A percentile compares a stretch with the other conserved stretches of the same genome.
These are phyloP conservation scores for Diaprepes abbreviatus DNA, from an alignment of 2,888 invertebrate genomes.

Conservation along the genomic window DNA sequence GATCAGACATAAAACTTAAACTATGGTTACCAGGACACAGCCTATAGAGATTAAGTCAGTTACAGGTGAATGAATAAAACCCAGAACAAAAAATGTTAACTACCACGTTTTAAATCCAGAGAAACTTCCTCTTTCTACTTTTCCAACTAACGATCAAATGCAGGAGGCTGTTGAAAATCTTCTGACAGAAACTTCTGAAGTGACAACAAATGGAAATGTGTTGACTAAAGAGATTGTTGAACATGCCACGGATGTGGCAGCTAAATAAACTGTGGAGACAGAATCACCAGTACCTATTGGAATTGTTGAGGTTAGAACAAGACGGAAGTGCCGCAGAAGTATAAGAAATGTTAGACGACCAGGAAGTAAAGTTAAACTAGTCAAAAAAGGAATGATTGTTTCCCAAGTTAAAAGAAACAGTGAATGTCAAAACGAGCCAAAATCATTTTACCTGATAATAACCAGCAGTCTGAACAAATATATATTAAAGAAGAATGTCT, in stretches of 20 bases:
- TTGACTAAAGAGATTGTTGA: constrained; percentile 56
- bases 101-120: constrained; percentile 72
- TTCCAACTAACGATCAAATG: constrained; percentile 64
- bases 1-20: constrained; percentile 71
- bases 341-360: no score
- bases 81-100: constrained; percentile 77
- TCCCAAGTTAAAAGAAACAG: constrained; percentile 62
- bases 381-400: constrained; percentile 66
- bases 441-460: constrained; percentile 50
- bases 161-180: constrained; percentile 61
- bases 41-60: constrained; percentile 68
- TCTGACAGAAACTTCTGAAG: constrained; percentile 52
- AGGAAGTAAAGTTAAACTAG: constrained; percentile 61
- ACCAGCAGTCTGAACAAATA: constrained; percentile 25
- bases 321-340: no score
- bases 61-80: constrained; percentile 70
- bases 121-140: constrained; percentile 70
- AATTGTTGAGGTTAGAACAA: constrained; percentile 58
- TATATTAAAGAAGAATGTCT: constrained; percentile 43
- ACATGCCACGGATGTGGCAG: constrained; percentile 60
- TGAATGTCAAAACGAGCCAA: constrained; percentile 56
- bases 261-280: constrained; percentile 61
- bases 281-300: constrained; percentile 58
- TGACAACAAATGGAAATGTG: constrained; percentile 55
- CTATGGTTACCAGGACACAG: constrained; percentile 71